Evolutionary conservation across 1,140 invertebrate species (phyloP).

Genomic region (Trinorchestia longiramus): DNA sequence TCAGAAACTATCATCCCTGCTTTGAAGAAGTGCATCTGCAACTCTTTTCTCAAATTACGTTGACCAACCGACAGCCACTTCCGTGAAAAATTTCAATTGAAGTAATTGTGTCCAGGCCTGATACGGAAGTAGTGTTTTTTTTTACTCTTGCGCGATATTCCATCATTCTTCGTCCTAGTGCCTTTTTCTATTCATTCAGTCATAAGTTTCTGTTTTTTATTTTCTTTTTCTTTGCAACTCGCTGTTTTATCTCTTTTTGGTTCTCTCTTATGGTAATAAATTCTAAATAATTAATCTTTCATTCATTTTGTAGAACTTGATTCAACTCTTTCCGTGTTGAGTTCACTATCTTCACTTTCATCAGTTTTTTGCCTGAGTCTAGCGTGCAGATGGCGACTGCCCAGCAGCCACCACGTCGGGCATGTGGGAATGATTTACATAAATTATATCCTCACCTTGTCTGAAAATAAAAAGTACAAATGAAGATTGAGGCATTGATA

Average conservation of each 20-base stretch:
- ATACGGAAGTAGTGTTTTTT: neutral
- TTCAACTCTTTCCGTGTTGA: neutral
- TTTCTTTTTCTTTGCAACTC: neutral
- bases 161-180: neutral
- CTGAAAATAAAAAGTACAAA: neutral
- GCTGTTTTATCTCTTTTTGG: neutral
- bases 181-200: neutral
- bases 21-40: no score
- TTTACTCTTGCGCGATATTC: no score
- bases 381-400: neutral
- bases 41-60: no score
- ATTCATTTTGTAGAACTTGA: neutral
- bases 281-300: neutral
- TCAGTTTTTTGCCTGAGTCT: neutral
- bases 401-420: neutral
- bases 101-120: neutral
- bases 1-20: no score
- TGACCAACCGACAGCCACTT: no score
- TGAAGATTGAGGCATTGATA: neutral
- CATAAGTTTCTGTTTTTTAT: neutral
- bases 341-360: neutral
- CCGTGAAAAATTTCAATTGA: neutral
- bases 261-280: neutral
- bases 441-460: neutral
- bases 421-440: neutral